Percentiles rank a stretch among this genome's conserved stretches.
Evolutionary conservation across 2,888 invertebrate species (phyloP).

Genomic region (Sinopyrophorus schimmeli): DNA sequence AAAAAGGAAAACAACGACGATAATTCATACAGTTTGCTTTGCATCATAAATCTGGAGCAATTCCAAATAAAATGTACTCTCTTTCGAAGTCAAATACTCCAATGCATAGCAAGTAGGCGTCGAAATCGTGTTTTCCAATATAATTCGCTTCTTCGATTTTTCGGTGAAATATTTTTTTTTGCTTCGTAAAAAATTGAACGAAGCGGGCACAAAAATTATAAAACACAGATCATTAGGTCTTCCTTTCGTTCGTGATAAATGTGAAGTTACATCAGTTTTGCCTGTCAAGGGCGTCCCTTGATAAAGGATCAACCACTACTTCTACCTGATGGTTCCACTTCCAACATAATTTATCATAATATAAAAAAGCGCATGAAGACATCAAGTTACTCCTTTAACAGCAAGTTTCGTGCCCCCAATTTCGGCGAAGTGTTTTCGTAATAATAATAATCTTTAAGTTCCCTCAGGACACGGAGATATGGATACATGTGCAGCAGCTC

Average conservation of each 20-base stretch:
- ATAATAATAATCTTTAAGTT: too few species aligned
- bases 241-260: slow-evolving; percentile 35
- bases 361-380: slow-evolving; percentile 19
- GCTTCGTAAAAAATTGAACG: slow-evolving; percentile 23
- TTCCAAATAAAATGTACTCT: slow-evolving; percentile 27
- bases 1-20: slow-evolving; percentile 15
- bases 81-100: slow-evolving; percentile 27
- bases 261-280: slow-evolving; percentile 30
- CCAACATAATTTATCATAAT: slow-evolving; percentile 35
- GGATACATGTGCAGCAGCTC: too few species aligned
- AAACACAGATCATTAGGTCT: slow-evolving; percentile 33
- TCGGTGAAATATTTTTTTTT: too few species aligned
- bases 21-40: slow-evolving; percentile 20
- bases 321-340: slow-evolving; percentile 28
- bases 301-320: slow-evolving; percentile 30
- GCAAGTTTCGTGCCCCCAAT: too few species aligned
- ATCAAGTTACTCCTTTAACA: too few species aligned
- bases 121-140: slow-evolving; percentile 20
- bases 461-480: too few species aligned
- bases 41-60: slow-evolving; percentile 24
- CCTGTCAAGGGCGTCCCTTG: slow-evolving; percentile 35
- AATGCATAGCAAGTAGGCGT: slow-evolving; percentile 31
- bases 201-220: slow-evolving; percentile 24
- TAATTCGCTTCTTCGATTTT: slow-evolving; percentile 23
- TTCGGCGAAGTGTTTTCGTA: too few species aligned